These are phyloP conservation scores for Coelopa pilipes DNA, from an alignment of 2,888 invertebrate species.

Conservation along the genomic window DNA sequence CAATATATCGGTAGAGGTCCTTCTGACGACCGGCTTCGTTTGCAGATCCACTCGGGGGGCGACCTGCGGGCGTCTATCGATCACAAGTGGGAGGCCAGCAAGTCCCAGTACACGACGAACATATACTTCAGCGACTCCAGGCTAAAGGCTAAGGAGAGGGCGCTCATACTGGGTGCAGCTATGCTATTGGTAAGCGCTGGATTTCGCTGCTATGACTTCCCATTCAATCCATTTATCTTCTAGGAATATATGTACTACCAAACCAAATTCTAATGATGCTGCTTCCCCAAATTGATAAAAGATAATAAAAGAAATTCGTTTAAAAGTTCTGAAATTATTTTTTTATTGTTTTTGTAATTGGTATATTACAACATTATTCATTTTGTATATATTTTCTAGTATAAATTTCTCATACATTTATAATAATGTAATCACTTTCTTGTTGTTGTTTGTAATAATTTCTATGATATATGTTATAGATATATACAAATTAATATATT, in stretches of 20 bases:
- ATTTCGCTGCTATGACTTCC: too few relatives aligned
- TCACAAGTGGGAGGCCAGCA: slow-evolving; percentile 77
- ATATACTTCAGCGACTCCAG: slow-evolving; percentile 79
- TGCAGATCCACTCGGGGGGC: slow-evolving; percentile 69
- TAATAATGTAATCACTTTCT: slow-evolving; percentile 36
- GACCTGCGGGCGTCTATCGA: slow-evolving; percentile 70
- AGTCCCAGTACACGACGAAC: slow-evolving; percentile 78
- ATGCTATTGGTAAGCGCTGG: slow-evolving; percentile 79
- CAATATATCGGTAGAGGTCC: background rate
- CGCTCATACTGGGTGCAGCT: slow-evolving; percentile 81
- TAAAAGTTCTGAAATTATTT: slow-evolving; percentile 31
- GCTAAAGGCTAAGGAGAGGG: slow-evolving; percentile 80
- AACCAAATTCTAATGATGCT: slow-evolving; percentile 49
- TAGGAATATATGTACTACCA: slow-evolving; percentile 66
- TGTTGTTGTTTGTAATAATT: slow-evolving; percentile 12
- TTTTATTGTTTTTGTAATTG: slow-evolving; percentile 35
- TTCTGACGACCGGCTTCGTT: slow-evolving; percentile 23
- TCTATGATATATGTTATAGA: slow-evolving; percentile 19
- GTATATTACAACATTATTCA: slow-evolving; percentile 29
- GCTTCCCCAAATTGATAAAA: background rate
- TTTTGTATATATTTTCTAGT: slow-evolving; percentile 28
- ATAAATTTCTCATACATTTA: slow-evolving; percentile 30
- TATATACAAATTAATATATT: slow-evolving; percentile 15
- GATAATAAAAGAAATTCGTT: slow-evolving; percentile 32
- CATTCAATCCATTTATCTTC: slow-evolving; percentile 36